Base-by-base conservation (phyloP, 2,888 invertebrate species). In the Ptychoptera contaminata region DNA sequence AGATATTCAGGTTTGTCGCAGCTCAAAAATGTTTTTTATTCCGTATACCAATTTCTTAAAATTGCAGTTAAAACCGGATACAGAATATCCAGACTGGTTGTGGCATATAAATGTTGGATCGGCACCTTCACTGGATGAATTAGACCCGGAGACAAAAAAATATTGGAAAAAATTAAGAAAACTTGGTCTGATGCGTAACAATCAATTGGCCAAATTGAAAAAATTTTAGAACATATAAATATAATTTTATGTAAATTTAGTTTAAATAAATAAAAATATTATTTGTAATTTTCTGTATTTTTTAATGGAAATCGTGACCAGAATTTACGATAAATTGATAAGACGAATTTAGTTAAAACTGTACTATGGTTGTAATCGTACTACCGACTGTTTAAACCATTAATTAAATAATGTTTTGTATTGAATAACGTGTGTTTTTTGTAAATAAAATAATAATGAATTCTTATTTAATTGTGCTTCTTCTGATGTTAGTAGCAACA, bases 41-140 rank as follows among this genome's bases (percentile, higher is more conserved):
- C n/a, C n/a, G n/a, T n/a, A n/a, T 39, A 39, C 8, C n/a, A 37
- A 14, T 23, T 23, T 3, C 7, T 23, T 23, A 7, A 7, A 23
- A 7, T 44, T 53, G 31, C 42, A 67, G 65, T 47, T 80, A 14
- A 79, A 79, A 60, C 73, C 79, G 1, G 82, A 87, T 57, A 70
- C 69, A 16, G 87, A 91, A 58, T 96, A 96, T 65, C 96, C 94
- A 0, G 80, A 81, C 2, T 96, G 94, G 94, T 67, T 96, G 47
- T 94, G 92, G 93, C 67, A 57, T 2, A 57, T 94, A 11, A 67
- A 75, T 53, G 73, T 74, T 12, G 82, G 79, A 3, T 63, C 70
- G 6, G 70, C 79, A 6, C 70, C 73, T 6, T 68, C 73, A 1
- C 59, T 92, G 1, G 76, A 80, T 46, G 82, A 85, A 55, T 58